Conservation (phyloP, 2,797 vertebrate species). For the Pachyuromys duprasi region DNA sequence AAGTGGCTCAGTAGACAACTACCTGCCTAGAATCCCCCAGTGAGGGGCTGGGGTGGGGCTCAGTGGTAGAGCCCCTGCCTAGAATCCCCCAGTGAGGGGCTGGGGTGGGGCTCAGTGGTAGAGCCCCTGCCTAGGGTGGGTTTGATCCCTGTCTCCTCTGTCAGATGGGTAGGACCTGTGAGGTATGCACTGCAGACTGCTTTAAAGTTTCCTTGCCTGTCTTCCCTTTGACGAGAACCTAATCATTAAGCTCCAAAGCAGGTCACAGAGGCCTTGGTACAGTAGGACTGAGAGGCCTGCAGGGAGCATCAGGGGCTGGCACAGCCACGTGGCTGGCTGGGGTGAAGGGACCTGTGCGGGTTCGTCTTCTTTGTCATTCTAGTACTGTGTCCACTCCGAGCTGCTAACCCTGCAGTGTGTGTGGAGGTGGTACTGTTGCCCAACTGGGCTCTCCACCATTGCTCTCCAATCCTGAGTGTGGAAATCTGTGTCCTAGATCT, state of each 20-base stretch:
- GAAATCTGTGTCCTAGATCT: slow-evolving; percentile 4
- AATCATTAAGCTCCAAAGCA: too few species aligned
- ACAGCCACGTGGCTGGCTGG: not conserved
- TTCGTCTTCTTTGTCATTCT: not conserved
- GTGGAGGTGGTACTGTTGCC: not conserved
- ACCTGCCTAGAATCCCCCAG: not conserved
- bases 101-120: not conserved
- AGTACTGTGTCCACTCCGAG: not conserved
- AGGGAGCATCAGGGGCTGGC: not conserved
- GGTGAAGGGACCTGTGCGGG: not conserved
- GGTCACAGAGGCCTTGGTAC: not conserved
- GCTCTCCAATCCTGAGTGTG: not conserved
- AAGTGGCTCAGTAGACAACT: not conserved
- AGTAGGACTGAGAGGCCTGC: not conserved
- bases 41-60: not conserved
- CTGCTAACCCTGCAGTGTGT: not conserved
- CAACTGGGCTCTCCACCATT: not conserved
- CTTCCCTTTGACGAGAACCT: not conserved
- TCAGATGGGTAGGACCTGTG: not conserved
- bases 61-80: not conserved
- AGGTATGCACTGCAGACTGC: fast-evolving
- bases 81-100: not conserved
- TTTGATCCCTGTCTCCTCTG: not conserved
- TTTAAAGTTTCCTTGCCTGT: not conserved
- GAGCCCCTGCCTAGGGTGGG: not conserved